phyloP scores from a whole-genome alignment of 2,888 invertebrate genomes.

The Fissipunctia ypsillon region DNA sequence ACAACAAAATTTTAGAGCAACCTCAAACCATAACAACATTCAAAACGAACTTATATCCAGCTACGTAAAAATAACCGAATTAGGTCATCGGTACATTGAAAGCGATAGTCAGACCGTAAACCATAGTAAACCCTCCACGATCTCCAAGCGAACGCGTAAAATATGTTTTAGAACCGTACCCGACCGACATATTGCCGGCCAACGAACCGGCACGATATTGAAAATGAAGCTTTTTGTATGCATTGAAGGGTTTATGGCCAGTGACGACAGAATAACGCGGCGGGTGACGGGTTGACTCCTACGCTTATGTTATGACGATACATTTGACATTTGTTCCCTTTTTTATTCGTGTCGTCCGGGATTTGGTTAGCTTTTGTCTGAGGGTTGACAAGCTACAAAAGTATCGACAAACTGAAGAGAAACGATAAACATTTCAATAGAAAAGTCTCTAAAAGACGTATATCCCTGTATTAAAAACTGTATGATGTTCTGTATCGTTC shows the following conservation, averaged over 20 bases:
- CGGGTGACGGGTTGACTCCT: constrained; percentile 54
- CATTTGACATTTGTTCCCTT: constrained; percentile 49
- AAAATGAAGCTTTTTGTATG: constrained; percentile 85
- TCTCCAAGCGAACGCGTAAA: constrained; percentile 74
- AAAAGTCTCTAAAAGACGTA: background rate
- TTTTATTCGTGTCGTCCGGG: constrained; percentile 20
- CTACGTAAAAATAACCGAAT: constrained; percentile 54
- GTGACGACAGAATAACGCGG: constrained; percentile 66
- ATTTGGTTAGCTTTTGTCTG: constrained; percentile 28
- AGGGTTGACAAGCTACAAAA: constrained; percentile 2
- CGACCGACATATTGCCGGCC: constrained; percentile 76
- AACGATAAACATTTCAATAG: background rate
- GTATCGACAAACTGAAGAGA: background rate
- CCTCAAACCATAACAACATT: constrained; percentile 18
- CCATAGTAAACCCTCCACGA: constrained; percentile 72
- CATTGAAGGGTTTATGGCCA: constrained; percentile 79
- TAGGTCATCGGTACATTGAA: constrained; percentile 67
- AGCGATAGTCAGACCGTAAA: constrained; percentile 76
- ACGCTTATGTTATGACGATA: constrained; percentile 52
- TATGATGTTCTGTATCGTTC: too few species aligned
- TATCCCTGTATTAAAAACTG: background rate
- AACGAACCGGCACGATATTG: constrained; percentile 76
- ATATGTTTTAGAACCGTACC: constrained; percentile 80
- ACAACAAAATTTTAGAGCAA: constrained; percentile 27
- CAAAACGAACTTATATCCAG: constrained; percentile 36